phyloP scores from a whole-genome alignment of 2,113 vertebrate genomes.

The Sceloporus tristichus region DNA sequence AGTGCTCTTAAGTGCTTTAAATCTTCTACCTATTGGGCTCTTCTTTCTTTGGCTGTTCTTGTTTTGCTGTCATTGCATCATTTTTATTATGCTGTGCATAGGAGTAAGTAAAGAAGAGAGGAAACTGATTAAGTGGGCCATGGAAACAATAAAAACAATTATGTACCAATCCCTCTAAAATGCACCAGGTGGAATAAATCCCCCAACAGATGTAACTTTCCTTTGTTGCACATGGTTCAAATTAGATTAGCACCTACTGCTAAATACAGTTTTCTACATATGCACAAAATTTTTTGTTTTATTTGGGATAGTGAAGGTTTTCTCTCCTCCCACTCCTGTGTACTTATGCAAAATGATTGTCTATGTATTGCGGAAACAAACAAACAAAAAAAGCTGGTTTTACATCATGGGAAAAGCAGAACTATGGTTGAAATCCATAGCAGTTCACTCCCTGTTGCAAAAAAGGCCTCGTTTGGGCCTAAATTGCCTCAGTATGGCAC shows the following conservation, averaged over 20 bases:
- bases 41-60: not conserved
- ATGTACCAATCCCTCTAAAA: not conserved
- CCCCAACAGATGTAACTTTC: not conserved
- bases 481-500: no score
- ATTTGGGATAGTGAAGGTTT: not conserved
- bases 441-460: no score
- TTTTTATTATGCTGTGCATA: not conserved
- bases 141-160: slow-evolving; percentile 6
- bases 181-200: not conserved
- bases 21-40: not conserved
- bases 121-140: slow-evolving; percentile 11
- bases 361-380: slow-evolving; percentile 1
- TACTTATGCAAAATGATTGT: no score
- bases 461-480: no score
- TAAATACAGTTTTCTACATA: not conserved
- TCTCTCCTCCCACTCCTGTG: no score
- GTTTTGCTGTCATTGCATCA: not conserved
- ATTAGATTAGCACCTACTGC: not conserved
- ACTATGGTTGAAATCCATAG: not conserved
- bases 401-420: not conserved
- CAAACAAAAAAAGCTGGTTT: not conserved
- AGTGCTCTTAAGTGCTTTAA: not conserved
- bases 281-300: not conserved
- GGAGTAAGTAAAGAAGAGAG: not conserved
- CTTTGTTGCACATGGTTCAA: slow-evolving; percentile 9